Evolutionary conservation across 2,888 invertebrate genomes (phyloP).

Genomic region (Pandemis cinnamomeana): DNA sequence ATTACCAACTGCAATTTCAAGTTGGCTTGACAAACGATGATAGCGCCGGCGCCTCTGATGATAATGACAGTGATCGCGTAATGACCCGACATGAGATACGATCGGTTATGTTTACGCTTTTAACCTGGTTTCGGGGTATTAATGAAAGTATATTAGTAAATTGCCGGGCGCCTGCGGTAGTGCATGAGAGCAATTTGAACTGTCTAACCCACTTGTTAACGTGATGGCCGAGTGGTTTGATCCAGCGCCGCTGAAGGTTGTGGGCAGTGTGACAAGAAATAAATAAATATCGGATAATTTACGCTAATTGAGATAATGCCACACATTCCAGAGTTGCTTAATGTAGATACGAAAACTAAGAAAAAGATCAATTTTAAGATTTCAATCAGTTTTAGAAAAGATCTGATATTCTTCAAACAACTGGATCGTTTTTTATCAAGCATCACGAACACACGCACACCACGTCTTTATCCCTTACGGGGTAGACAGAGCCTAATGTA

Average conservation of each 20-base stretch:
- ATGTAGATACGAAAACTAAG: no score
- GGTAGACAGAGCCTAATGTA: no score
- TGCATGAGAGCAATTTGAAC: constrained; percentile 9
- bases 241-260: neutral
- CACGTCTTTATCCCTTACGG: no score
- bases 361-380: no score
- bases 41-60: constrained; percentile 30
- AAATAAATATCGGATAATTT: no score
- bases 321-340: no score
- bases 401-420: no score
- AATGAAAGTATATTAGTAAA: constrained; percentile 44
- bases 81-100: constrained; percentile 30
- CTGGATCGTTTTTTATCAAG: no score
- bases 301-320: no score
- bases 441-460: no score
- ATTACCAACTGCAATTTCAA: neutral
- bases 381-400: no score
- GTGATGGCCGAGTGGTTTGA: neutral
- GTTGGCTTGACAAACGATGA: constrained; percentile 12
- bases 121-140: constrained; percentile 30
- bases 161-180: constrained; percentile 19
- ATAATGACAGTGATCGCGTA: constrained; percentile 27
- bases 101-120: constrained; percentile 38
- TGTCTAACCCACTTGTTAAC: constrained; percentile 4
- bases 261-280: neutral